Evolutionary conservation across 1,140 invertebrate genomes (phyloP).

Genomic region (Magallana angulata): DNA sequence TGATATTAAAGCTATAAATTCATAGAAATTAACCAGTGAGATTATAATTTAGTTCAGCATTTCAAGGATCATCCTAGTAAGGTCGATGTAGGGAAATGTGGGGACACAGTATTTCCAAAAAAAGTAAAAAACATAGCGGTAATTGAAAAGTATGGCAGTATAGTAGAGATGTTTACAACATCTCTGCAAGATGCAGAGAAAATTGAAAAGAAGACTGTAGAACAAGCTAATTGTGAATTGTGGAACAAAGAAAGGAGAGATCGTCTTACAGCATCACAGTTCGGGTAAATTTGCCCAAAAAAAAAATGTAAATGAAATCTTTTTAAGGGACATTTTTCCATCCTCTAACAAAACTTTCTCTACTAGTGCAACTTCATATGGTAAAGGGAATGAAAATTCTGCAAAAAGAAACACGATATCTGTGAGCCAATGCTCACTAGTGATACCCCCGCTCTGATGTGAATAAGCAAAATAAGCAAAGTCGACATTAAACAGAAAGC

Average conservation of each 20-base stretch:
- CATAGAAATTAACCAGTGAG: no score
- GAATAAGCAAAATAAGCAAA: no score
- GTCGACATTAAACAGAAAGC: no score
- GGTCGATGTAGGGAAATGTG: not conserved
- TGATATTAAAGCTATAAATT: no score
- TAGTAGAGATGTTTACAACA: not conserved
- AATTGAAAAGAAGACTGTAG: not conserved
- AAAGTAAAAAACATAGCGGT: not conserved
- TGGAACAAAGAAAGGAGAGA: conserved; percentile 2
- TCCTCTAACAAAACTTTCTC: not conserved
- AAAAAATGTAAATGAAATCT: not conserved
- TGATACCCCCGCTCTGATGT: no score
- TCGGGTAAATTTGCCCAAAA: not conserved
- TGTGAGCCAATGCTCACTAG: no score
- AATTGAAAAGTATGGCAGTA: not conserved
- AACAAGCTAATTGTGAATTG: not conserved
- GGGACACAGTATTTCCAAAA: not conserved
- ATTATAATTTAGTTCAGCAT: not conserved
- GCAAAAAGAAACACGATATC: no score
- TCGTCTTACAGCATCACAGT: not conserved
- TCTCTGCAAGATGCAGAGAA: not conserved
- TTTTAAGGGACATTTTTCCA: conserved; percentile 17
- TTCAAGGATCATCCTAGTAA: not conserved
- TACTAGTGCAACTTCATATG: not conserved
- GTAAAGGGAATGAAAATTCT: not conserved